These are phyloP conservation scores for Trichopria drosophilae DNA, from an alignment of 2,888 invertebrate genomes.

Conservation along the genomic window DNA sequence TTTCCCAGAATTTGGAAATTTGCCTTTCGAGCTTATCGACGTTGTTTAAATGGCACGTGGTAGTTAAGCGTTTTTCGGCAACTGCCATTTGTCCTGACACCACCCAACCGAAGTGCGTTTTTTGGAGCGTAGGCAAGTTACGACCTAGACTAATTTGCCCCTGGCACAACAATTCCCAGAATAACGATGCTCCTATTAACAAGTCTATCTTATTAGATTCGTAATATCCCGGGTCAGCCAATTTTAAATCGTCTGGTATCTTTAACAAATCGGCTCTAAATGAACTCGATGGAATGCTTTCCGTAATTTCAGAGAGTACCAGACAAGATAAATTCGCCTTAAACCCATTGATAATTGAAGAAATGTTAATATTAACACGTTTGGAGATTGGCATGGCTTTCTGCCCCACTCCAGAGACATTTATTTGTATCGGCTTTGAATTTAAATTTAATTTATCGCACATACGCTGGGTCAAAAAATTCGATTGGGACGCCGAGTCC, in stretches of 20 bases:
- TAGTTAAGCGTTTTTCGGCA: too few species aligned
- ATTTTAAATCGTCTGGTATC: constrained; percentile 2
- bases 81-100: too few species aligned
- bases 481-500: constrained; percentile 1
- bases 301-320: background rate
- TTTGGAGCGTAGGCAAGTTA: too few species aligned
- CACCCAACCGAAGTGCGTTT: too few species aligned
- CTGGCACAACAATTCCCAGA: too few species aligned
- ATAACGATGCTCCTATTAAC: background rate
- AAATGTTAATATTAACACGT: background rate
- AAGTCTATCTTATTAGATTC: background rate
- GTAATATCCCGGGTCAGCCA: background rate
- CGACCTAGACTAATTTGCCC: background rate
- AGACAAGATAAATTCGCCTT: constrained; percentile 2
- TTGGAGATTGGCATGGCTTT: background rate
- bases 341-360: background rate
- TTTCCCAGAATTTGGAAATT: background rate
- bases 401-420: background rate
- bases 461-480: background rate
- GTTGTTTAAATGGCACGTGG: too few species aligned
- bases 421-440: background rate
- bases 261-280: background rate
- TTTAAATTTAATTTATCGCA: background rate
- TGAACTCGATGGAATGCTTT: background rate
- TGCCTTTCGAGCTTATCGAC: too few species aligned